phyloP scores from a whole-genome alignment of 1,140 invertebrate species.

The Aphis gossypii region DNA sequence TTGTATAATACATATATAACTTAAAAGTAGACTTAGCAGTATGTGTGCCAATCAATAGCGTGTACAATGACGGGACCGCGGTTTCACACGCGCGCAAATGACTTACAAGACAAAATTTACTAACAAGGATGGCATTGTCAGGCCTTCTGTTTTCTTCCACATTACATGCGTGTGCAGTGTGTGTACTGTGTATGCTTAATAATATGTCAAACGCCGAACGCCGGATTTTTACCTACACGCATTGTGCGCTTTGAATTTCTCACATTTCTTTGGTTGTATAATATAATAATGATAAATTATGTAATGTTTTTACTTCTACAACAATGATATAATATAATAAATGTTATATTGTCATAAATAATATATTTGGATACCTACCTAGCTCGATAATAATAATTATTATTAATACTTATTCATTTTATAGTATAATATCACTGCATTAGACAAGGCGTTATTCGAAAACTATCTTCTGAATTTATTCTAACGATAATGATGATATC shows the following conservation, averaged over 20 bases:
- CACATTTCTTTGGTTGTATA: background rate
- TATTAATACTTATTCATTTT: background rate
- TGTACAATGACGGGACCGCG: background rate
- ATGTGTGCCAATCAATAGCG: constrained; percentile 44
- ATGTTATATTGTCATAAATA: background rate
- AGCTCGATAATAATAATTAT: too few relatives aligned
- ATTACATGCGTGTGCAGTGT: background rate
- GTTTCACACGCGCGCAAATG: constrained; percentile 42
- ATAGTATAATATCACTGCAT: background rate
- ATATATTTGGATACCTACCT: too few relatives aligned
- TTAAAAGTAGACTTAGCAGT: background rate
- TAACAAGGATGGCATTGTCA: constrained; percentile 21
- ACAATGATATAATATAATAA: background rate
- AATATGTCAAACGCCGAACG: background rate
- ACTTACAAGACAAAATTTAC: constrained; percentile 36
- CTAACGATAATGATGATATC: background rate
- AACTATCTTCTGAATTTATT: background rate
- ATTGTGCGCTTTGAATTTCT: constrained; percentile 10
- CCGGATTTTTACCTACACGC: background rate
- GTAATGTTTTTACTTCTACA: background rate
- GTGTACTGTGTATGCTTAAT: background rate
- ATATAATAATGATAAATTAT: background rate
- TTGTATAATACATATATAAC: background rate
- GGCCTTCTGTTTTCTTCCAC: background rate
- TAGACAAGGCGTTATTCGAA: background rate